Evolutionary conservation across 2,113 vertebrate species (phyloP).

Genomic region (Pollimyrus isidori): DNA sequence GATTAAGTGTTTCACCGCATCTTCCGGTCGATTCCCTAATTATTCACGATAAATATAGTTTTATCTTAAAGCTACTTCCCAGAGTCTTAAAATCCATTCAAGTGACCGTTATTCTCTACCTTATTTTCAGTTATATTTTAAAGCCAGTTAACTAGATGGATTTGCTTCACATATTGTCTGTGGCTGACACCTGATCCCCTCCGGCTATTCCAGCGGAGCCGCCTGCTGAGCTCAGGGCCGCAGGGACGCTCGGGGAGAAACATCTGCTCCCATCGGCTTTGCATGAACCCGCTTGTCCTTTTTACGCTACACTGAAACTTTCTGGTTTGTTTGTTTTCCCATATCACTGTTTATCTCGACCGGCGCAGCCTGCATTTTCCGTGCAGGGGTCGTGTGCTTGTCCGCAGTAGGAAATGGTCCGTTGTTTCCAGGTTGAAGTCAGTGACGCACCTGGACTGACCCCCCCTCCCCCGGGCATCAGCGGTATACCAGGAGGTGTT

Average conservation of each 20-base stretch:
- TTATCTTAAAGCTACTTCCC: constrained; percentile 26
- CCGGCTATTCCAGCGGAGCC: constrained; percentile 58
- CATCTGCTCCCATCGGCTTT: constrained; percentile 52
- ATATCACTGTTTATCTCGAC: neutral
- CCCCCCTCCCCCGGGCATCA: neutral
- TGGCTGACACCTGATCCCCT: constrained; percentile 66
- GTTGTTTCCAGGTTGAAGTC: neutral
- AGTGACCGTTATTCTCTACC: neutral
- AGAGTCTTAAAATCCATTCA: constrained; percentile 53
- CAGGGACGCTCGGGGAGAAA: constrained; percentile 52
- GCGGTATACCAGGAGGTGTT: too few species aligned
- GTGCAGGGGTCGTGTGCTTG: neutral
- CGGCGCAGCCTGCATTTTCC: too few species aligned
- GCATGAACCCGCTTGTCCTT: constrained; percentile 10
- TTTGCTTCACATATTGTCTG: constrained; percentile 55
- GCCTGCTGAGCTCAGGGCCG: constrained; percentile 55
- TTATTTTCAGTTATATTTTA: constrained; percentile 13
- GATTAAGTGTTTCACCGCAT: constrained; percentile 50
- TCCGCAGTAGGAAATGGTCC: neutral
- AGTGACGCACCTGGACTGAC: neutral
- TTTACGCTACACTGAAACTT: neutral
- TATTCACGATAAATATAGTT: neutral
- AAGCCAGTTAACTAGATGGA: constrained; percentile 19
- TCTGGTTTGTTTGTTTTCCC: neutral
- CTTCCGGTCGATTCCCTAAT: constrained; percentile 11